Base-by-base conservation (phyloP, 2,888 invertebrate genomes). In the Baronia brevicornis region DNA sequence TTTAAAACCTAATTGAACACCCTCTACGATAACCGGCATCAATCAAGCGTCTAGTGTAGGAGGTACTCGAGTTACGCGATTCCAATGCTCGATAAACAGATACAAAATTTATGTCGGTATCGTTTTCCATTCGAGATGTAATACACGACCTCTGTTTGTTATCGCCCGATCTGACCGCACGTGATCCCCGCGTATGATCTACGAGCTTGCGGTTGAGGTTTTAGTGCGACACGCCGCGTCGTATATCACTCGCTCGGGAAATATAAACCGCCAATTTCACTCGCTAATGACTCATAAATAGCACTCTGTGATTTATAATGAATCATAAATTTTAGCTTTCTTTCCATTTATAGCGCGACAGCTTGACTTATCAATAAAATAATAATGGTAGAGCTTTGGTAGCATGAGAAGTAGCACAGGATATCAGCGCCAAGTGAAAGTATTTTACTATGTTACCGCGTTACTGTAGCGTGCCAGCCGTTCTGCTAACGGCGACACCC, bases 71-170 rank as follows among this genome's bases (percentile, higher is more conserved):
- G 68, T 72, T 67, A 68, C 74, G 42, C 46, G 70, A 72, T 71
- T 52, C 54, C 51, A 43, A 54, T 48, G 47, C 34, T 41, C 57
- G 75, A 78, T 78, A 79, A 63, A 58, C 55, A 54, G 54, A 58
- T 62, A 67, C 66, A 64, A 65, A 25, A 78, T 79, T 73, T 73
- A 77, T 67, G 67, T 63, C 54, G 54, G 51, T 56, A 51, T 61
- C 55, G 47, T 51, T 58, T 59, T 50, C 50, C 55, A 51, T 46
- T 46, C 43, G 44, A 45, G 46, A 43, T 44, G 44, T 48, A 46
- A 40, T 41, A 43, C 46, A 46, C 45, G 50, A 43, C 44, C 49
- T 53, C 54, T 51, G 51, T 61, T 56, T 56, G 54, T 60, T 69
- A 68, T 70, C 68, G 51, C 44, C 51, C 44, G 36, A 67, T 68